Evolutionary conservation across 1,140 invertebrate genomes (phyloP), one percentile per base, ranked within the genome.

Genomic region (Idris sp.): DNA sequence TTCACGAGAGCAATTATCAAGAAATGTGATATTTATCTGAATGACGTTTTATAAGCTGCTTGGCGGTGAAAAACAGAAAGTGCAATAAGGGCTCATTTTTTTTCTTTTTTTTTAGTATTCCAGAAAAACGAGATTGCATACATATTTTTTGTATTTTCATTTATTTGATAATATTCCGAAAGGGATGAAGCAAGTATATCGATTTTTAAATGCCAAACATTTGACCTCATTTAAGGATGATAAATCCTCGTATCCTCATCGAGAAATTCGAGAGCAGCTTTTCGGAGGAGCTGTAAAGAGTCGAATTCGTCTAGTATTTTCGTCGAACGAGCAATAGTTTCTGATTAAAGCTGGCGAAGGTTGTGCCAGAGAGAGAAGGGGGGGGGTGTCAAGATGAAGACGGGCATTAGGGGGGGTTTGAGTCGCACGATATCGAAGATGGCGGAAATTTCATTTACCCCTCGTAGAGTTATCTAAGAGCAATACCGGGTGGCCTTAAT

Each of bases 381-480:
- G 49, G 35, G 69, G 74, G 59, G 64, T 38, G 76, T 76, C 69
- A 78, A 74, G 51, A 75, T 71, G 79, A 71, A 81, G 58, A 51
- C 56, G 69, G 58, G 58, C 25, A 51, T 48, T 30, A 56, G 76
- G 68, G 79, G n/a, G n/a, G n/a, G n/a, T n/a, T 75, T 74, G 80
- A 58, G 65, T 44, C 58, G 69, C 76, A 83, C 83, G 85, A 87
- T 86, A 87, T 86, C 86, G 85, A 84, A 86, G 86, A 86, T 86
- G 86, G 85, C 83, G 84, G 83, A 87, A 87, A 87, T 87, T 87
- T 87, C 85, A 87, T 87, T 87, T 87, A 87, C 85, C 84, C 82
- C 84, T 86, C 85, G 84, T 84, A 85, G 86, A 87, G 86, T 87
- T 87, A 87, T 87, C 86, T 87, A 87, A 87, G 85, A 86, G 86